A percentile compares a stretch with the other conserved stretches of the same genome.
Evolutionary conservation across 1,140 invertebrate genomes (phyloP).

Genomic region (Orchestia grillus): DNA sequence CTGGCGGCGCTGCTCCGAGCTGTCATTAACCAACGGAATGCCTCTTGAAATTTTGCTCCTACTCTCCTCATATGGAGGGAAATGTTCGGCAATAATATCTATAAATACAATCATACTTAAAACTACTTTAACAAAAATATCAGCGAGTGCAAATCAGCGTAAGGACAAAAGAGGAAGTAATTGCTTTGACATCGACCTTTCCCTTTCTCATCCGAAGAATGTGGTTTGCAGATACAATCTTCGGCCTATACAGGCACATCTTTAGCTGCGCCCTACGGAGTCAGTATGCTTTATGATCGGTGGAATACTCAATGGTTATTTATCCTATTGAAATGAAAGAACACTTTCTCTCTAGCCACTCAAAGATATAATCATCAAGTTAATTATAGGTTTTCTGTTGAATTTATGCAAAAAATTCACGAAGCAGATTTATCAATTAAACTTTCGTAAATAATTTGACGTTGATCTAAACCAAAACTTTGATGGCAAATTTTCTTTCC

Average conservation of each 20-base stretch:
- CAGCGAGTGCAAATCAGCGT: not conserved
- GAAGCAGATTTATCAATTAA: no score
- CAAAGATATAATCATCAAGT: no score
- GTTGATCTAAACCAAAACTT: no score
- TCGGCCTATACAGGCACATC: not conserved
- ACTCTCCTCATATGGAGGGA: not conserved
- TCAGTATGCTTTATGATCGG: not conserved
- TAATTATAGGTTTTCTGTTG: no score
- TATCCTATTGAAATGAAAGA: not conserved
- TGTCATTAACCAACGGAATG: not conserved
- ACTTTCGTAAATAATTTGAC: no score
- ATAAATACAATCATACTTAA: not conserved
- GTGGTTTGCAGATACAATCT: not conserved
- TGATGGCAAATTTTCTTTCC: no score
- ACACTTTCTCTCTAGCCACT: no score
- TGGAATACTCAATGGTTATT: not conserved
- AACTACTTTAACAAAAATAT: not conserved
- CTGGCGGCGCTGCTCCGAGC: no score
- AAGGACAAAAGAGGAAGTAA: not conserved
- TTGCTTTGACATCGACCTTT: not conserved
- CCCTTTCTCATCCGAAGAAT: not conserved
- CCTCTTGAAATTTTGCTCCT: not conserved
- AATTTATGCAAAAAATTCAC: no score
- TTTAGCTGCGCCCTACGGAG: not conserved
- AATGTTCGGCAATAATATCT: not conserved